Conservation (phyloP, 2,113 vertebrate genomes). For the Neogobius melanostomus region DNA sequence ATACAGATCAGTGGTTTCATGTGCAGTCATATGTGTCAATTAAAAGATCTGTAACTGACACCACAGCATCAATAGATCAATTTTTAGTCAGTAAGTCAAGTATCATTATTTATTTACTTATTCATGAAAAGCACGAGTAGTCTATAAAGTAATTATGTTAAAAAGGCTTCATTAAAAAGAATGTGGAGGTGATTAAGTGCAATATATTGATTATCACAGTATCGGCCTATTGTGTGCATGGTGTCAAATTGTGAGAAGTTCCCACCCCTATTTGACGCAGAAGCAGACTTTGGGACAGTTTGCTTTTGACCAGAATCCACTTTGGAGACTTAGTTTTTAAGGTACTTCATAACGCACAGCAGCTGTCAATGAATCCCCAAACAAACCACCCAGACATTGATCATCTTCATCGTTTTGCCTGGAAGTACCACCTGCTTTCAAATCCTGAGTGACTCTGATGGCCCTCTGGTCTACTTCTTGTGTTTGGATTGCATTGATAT, state of each 20-base stretch:
- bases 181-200: too few species aligned
- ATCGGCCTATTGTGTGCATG: too few species aligned
- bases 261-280: background rate
- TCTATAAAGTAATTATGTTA: too few species aligned
- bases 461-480: background rate
- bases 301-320: background rate
- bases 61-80: too few species aligned
- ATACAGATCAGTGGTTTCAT: too few species aligned
- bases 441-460: conserved; percentile 5
- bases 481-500: conserved; percentile 38
- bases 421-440: background rate
- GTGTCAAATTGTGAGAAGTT: too few species aligned
- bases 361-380: background rate
- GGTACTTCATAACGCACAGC: background rate
- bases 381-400: background rate
- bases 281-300: conserved; percentile 13
- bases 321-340: background rate
- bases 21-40: conserved; percentile 20
- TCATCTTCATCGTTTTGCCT: background rate
- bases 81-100: too few species aligned
- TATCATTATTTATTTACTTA: too few species aligned
- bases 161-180: too few species aligned
- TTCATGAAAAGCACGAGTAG: too few species aligned
- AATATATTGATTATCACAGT: too few species aligned
- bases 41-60: too few species aligned